phyloP scores from a whole-genome alignment of 2,888 invertebrate genomes.

The Hirtodrosophila duncani region DNA sequence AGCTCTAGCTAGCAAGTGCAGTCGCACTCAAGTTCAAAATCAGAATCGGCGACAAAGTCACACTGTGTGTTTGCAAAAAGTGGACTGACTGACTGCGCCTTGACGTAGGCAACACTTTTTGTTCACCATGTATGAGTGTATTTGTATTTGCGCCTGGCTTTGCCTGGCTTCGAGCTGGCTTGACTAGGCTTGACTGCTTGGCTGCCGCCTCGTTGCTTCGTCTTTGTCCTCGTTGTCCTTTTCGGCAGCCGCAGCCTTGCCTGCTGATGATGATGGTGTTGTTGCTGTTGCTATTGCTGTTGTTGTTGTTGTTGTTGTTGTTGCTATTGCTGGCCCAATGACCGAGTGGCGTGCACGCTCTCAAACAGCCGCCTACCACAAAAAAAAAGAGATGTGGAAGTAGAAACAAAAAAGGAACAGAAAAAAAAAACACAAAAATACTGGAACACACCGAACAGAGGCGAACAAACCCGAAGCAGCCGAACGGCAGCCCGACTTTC shows the following conservation, averaged over 20 bases:
- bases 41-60: too few relatives aligned
- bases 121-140: slow-evolving; percentile 5
- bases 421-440: slow-evolving; percentile 5
- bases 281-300: too few relatives aligned
- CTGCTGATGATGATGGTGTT: too few relatives aligned
- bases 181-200: slow-evolving; percentile 18
- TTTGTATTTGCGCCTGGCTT: neutral
- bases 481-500: slow-evolving; percentile 9
- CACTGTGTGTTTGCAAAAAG: too few relatives aligned
- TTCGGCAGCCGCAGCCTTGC: neutral
- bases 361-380: neutral
- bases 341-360: slow-evolving; percentile 53
- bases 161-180: slow-evolving; percentile 3
- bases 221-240: too few relatives aligned
- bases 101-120: slow-evolving; percentile 46
- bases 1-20: too few relatives aligned
- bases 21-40: too few relatives aligned
- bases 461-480: slow-evolving; percentile 39
- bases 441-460: too few relatives aligned
- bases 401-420: neutral
- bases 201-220: slow-evolving; percentile 3
- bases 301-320: too few relatives aligned
- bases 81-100: too few relatives aligned
- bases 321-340: slow-evolving; percentile 75
- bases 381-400: neutral